These are phyloP conservation scores for Erpobdella octoculata DNA, from an alignment of 2,888 invertebrate species.

Conservation along the genomic window DNA sequence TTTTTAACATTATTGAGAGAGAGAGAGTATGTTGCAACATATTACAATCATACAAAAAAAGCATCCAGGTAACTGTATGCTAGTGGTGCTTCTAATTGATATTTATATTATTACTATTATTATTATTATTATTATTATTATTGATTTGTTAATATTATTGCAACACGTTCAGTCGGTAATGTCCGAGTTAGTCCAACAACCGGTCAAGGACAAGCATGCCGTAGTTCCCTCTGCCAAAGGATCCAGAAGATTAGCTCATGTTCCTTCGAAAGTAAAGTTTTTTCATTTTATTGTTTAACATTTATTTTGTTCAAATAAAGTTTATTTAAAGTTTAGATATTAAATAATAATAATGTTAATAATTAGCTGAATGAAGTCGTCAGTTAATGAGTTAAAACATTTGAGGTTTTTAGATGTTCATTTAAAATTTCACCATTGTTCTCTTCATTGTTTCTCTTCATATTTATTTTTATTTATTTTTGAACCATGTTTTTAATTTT, in stretches of 20 bases:
- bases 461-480: not conserved
- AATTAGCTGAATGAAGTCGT: not conserved
- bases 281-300: not conserved
- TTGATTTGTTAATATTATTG: too few relatives aligned
- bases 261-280: not conserved
- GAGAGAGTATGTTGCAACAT: too few relatives aligned
- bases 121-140: too few relatives aligned
- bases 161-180: too few relatives aligned
- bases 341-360: not conserved
- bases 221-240: conserved; percentile 1
- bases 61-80: too few relatives aligned
- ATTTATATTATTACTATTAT: too few relatives aligned
- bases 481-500: not conserved
- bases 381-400: not conserved
- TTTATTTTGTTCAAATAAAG: not conserved
- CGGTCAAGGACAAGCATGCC: too few relatives aligned
- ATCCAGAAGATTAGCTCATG: not conserved
- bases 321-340: too few relatives aligned
- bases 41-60: too few relatives aligned
- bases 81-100: too few relatives aligned
- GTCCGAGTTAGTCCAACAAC: too few relatives aligned
- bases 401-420: not conserved
- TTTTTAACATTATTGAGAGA: too few relatives aligned
- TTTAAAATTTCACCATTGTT: not conserved
- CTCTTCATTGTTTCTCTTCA: not conserved